These are phyloP conservation scores for Paracanthobrama guichenoti DNA, from an alignment of 2,113 vertebrate genomes.

Conservation along the genomic window DNA sequence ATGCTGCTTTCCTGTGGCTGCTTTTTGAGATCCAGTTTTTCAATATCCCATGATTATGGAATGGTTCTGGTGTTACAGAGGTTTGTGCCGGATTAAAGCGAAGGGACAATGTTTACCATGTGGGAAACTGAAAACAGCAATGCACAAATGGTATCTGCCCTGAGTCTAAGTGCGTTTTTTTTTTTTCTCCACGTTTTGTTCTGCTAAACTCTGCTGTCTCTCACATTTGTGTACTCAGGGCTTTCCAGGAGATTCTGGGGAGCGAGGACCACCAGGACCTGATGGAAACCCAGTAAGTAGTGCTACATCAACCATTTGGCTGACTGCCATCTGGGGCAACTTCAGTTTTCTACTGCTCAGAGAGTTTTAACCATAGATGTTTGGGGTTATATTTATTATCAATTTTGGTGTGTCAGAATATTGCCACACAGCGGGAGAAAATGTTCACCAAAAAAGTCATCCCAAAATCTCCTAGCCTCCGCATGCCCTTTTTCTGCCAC, in stretches of 20 bases:
- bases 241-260: constrained; percentile 92
- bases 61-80: background rate
- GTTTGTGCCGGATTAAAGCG: constrained; percentile 1
- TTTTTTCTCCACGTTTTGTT: background rate
- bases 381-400: background rate
- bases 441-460: background rate
- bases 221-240: constrained; percentile 77
- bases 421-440: background rate
- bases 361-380: background rate
- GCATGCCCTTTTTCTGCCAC: constrained; percentile 2
- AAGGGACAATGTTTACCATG: constrained; percentile 1
- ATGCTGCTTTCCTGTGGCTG: constrained; percentile 4
- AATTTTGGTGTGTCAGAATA: background rate
- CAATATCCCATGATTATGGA: constrained; percentile 8
- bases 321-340: background rate
- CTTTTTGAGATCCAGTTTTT: constrained; percentile 17
- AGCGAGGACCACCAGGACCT: constrained; percentile 89
- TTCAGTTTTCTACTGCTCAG: background rate
- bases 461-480: constrained; percentile 13
- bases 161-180: background rate
- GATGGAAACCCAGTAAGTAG: constrained; percentile 96
- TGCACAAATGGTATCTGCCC: constrained; percentile 2
- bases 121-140: constrained; percentile 6
- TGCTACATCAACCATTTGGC: background rate
- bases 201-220: constrained; percentile 48